Evolutionary conservation across 2,113 vertebrate genomes (phyloP).

Genomic region (Alaudala cheleensis): DNA sequence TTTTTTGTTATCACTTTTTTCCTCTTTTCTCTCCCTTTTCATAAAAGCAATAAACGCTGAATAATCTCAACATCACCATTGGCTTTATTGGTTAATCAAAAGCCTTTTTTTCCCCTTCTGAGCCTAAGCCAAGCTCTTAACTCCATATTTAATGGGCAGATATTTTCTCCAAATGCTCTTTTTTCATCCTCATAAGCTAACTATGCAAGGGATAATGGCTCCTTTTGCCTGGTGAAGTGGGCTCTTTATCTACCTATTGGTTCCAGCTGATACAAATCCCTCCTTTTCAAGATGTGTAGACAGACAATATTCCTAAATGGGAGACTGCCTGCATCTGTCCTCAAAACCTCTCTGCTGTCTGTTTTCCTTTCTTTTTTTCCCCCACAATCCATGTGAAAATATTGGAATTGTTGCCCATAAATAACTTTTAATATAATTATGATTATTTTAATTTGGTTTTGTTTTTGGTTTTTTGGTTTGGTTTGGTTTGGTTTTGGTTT

Average conservation of each 20-base stretch:
- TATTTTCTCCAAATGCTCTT: constrained; percentile 64
- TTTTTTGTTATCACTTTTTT: background rate
- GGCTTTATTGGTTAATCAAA: constrained; percentile 62
- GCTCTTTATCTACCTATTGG: constrained; percentile 40
- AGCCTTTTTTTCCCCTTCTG: constrained; percentile 34
- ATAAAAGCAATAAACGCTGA: constrained; percentile 39
- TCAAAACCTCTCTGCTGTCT: background rate
- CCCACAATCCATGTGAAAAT: background rate
- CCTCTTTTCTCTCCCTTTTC: background rate
- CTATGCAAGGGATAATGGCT: constrained; percentile 45
- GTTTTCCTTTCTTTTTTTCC: background rate
- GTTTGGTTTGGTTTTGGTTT: no score
- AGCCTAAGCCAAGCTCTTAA: constrained; percentile 56
- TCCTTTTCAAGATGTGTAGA: constrained; percentile 9
- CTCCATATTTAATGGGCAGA: constrained; percentile 58
- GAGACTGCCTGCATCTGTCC: background rate
- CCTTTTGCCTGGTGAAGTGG: constrained; percentile 41
- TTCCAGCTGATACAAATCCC: constrained; percentile 55
- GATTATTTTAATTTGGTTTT: background rate
- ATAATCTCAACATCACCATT: constrained; percentile 42
- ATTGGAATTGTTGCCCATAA: background rate
- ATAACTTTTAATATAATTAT: background rate
- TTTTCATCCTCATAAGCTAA: constrained; percentile 57
- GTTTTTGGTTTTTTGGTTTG: background rate
- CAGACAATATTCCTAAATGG: background rate